Percentiles rank a stretch among this genome's conserved stretches.
Evolutionary conservation across 2,797 vertebrate genomes (phyloP).

Genomic region (Sorex maritimensis): DNA sequence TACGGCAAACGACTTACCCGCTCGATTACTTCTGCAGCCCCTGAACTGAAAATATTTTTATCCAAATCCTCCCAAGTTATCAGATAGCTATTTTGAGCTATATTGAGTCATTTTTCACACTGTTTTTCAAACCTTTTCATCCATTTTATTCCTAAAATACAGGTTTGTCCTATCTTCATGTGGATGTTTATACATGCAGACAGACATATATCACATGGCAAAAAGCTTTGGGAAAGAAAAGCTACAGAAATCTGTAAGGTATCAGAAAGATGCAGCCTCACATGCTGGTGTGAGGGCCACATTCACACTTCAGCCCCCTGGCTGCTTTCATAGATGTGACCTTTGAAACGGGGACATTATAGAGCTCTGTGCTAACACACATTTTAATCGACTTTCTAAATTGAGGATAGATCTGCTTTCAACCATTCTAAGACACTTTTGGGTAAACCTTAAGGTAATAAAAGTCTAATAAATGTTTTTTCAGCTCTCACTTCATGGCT

Average conservation of each 20-base stretch:
- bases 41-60: conserved; percentile 78
- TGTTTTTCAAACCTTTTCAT: conserved; percentile 75
- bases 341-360: conserved; percentile 57
- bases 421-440: conserved; percentile 45
- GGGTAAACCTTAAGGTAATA: conserved; percentile 26
- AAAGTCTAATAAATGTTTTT: conserved; percentile 46
- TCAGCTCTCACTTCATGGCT: neutral
- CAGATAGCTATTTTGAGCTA: conserved; percentile 78
- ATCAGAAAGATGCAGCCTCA: conserved; percentile 64
- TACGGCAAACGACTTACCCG: neutral
- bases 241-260: conserved; percentile 56
- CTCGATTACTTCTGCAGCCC: neutral
- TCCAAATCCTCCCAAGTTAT: conserved; percentile 79
- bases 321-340: conserved; percentile 66
- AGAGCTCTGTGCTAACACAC: conserved; percentile 56
- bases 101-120: conserved; percentile 68
- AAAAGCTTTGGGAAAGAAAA: conserved; percentile 55
- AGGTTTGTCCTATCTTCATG: conserved; percentile 79
- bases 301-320: conserved; percentile 31
- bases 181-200: neutral
- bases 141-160: conserved; percentile 74
- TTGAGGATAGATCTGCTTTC: conserved; percentile 55
- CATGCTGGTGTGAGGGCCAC: neutral
- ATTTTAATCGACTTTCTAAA: conserved; percentile 79
- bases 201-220: neutral